Base-by-base conservation (phyloP, 1,140 invertebrate genomes). In the Philopotamus ludificatus region DNA sequence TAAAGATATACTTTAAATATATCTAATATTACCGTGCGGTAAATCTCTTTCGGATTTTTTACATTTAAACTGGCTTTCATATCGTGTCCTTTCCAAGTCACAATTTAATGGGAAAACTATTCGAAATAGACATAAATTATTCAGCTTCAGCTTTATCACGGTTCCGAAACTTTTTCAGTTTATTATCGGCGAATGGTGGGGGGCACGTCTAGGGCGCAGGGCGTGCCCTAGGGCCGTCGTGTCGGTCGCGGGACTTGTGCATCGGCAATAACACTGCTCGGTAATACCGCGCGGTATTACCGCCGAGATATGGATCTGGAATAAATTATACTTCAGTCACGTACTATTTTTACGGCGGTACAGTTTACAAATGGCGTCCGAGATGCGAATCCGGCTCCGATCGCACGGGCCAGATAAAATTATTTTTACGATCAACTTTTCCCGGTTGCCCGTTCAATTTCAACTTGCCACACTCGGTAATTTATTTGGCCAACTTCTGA, bases 301-400 rank as follows among this genome's bases (percentile, higher is more conserved):
- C 20, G 8, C 21, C 42, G 44, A 18, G 57, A 60, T 60, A 60
- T 44, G 42, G 57, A 60, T 60, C 57, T 41, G 44, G 39, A 47
- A 60, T 60, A 60, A 60, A 60, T 60, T 60, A 60, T 60, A 60
- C 45, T 60, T 60, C 57, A 42, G 57, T 60, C 57, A 60, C 57
- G 57, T 60, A 60, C n/a, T 60, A 60, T 60, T 60, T 60, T 60
- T 60, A 60, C 47, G 47, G 57, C 42, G 15, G 57, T 26, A 26
- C 57, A 12, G 21, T 42, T 9, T 25, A 18, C 57, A 60, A 41
- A 42, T 60, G 39, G 57, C 22, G 23, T n/a, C n/a, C 53, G 15
- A 34, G 28, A 34, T 34, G 28, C 4, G 28, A 34, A 34, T 34
- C 12, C 39, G 54, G 54, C 1, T 9, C 54, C 42, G 39, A 57